These are phyloP conservation scores for Sebastes iracundus DNA, from an alignment of 2,797 vertebrate genomes.

Conservation along the genomic window DNA sequence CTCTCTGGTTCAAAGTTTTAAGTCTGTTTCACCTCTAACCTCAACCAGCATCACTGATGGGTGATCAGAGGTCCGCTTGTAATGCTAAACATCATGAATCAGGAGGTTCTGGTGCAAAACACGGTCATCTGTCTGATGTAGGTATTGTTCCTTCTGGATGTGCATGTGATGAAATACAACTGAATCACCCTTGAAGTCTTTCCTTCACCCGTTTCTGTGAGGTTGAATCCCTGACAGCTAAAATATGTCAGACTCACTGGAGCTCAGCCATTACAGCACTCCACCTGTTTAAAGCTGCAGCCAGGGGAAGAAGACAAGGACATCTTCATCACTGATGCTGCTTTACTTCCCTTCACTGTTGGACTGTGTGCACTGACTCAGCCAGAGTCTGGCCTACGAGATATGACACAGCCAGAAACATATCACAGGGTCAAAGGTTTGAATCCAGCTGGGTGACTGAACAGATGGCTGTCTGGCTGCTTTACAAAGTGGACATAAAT, in stretches of 20 bases:
- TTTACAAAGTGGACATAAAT: neutral
- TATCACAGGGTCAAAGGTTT: neutral
- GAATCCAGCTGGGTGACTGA: neutral
- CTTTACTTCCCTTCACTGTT: neutral
- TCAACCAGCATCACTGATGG: no score
- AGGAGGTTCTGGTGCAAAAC: neutral
- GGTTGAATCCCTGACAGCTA: neutral
- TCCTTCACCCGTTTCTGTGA: neutral
- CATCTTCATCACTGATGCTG: neutral
- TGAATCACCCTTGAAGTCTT: neutral
- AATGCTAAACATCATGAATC: neutral
- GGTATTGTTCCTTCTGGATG: neutral
- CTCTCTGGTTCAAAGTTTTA: no score
- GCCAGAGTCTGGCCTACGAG: neutral
- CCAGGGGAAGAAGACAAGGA: neutral
- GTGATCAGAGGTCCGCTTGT: no score
- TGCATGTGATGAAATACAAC: neutral
- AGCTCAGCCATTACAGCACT: conserved; percentile 10
- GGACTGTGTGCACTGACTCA: neutral
- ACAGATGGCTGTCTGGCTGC: neutral
- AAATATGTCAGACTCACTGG: neutral
- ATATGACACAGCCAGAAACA: neutral
- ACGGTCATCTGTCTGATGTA: neutral
- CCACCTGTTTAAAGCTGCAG: conserved; percentile 30
- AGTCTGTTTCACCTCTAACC: no score